Percentiles rank a stretch among this genome's conserved stretches.
Evolutionary conservation across 2,113 vertebrate species (phyloP).

Genomic region (Hirundichthys speculiger): DNA sequence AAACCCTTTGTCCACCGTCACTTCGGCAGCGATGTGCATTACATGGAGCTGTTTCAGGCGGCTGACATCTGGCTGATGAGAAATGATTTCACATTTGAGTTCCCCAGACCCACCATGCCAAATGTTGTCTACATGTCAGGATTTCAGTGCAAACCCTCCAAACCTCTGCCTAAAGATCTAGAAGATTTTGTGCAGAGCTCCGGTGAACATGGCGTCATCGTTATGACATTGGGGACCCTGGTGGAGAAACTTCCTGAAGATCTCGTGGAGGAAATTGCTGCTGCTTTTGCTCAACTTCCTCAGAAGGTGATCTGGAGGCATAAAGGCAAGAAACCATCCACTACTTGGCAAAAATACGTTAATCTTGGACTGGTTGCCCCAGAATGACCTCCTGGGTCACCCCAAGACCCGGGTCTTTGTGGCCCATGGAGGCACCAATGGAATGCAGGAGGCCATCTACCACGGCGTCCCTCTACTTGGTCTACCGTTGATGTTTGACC

Average conservation of each 20-base stretch:
- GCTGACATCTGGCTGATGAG: slow-evolving; percentile 76
- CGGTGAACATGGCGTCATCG: slow-evolving; percentile 64
- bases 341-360: slow-evolving; percentile 64
- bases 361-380: slow-evolving; percentile 67
- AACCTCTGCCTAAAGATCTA: slow-evolving; percentile 60
- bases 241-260: slow-evolving; percentile 62
- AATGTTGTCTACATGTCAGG: slow-evolving; percentile 71
- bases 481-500: slow-evolving; percentile 70
- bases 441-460: slow-evolving; percentile 69
- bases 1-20: slow-evolving; percentile 56
- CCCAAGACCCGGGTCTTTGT: slow-evolving; percentile 66
- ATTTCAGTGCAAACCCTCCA: slow-evolving; percentile 73
- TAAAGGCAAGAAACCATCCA: slow-evolving; percentile 59
- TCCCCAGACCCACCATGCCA: slow-evolving; percentile 71
- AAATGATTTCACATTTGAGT: slow-evolving; percentile 72
- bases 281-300: slow-evolving; percentile 65
- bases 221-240: slow-evolving; percentile 69
- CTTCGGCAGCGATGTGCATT: slow-evolving; percentile 58
- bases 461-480: slow-evolving; percentile 66
- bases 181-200: slow-evolving; percentile 65
- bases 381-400: slow-evolving; percentile 72
- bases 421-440: slow-evolving; percentile 74
- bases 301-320: slow-evolving; percentile 70
- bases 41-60: slow-evolving; percentile 70
- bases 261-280: slow-evolving; percentile 54